phyloP scores from a whole-genome alignment of 2,888 invertebrate genomes.

The Lasioglossum calceatum region DNA sequence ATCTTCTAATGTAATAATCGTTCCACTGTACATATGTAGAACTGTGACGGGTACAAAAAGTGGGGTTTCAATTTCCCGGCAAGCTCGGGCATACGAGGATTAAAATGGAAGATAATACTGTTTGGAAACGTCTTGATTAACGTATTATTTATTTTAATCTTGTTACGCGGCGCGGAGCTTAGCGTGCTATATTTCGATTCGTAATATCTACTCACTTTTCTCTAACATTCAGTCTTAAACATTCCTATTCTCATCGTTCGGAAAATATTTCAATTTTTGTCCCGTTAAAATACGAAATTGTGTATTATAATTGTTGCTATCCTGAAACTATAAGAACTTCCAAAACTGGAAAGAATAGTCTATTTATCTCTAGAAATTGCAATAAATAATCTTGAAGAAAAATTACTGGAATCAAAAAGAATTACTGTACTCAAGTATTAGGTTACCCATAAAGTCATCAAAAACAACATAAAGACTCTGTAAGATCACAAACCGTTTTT shows the following conservation, averaged over 20 bases:
- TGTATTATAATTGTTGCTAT: not conserved
- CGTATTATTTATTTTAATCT: not conserved
- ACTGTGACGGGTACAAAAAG: conserved; percentile 3
- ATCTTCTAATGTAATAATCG: conserved; percentile 12
- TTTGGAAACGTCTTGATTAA: conserved; percentile 3
- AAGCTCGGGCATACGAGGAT: conserved; percentile 3
- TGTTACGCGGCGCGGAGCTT: not conserved
- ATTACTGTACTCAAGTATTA: no score
- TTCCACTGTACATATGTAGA: conserved; percentile 7
- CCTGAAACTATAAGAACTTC: not conserved
- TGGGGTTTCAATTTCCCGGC: not conserved
- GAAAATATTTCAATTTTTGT: not conserved
- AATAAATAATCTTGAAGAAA: no score
- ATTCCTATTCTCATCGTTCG: not conserved
- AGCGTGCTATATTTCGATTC: not conserved
- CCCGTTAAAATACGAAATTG: not conserved
- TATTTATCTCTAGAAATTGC: no score
- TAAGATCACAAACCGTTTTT: no score
- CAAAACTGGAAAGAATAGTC: no score
- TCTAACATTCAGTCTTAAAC: not conserved
- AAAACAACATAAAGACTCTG: no score
- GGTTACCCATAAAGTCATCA: no score
- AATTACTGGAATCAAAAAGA: no score
- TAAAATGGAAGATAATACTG: conserved; percentile 7
- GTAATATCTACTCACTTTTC: not conserved